Evolutionary conservation across 2,113 vertebrate species (phyloP).

Genomic region (Blennius ocellaris): DNA sequence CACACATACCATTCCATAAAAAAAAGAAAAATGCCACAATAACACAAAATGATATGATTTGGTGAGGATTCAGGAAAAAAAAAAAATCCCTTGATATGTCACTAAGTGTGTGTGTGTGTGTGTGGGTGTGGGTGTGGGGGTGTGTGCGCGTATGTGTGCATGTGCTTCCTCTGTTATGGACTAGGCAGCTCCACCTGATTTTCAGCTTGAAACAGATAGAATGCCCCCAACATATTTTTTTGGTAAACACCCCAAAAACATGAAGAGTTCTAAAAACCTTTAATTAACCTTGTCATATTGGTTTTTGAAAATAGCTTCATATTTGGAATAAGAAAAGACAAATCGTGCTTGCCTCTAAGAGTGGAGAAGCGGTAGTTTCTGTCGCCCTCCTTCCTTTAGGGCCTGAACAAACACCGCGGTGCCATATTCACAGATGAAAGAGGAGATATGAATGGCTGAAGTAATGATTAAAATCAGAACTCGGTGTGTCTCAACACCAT

Average conservation of each 20-base stretch:
- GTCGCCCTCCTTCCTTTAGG: constrained; percentile 34
- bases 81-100: no score
- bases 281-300: background rate
- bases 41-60: background rate
- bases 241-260: background rate
- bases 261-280: background rate
- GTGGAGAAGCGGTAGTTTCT: background rate
- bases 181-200: no score
- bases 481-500: constrained; percentile 25
- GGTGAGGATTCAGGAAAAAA: background rate
- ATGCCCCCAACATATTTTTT: background rate
- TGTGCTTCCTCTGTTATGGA: no score
- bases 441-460: constrained; percentile 26
- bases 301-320: background rate
- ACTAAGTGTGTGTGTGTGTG: no score
- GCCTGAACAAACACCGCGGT: constrained; percentile 29
- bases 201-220: background rate
- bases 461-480: constrained; percentile 62
- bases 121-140: no score
- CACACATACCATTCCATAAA: background rate
- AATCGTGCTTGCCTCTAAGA: background rate
- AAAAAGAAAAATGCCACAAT: background rate
- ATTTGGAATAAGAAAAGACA: background rate
- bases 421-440: constrained; percentile 35
- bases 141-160: no score